phyloP scores from a whole-genome alignment of 2,797 vertebrate genomes.

The Cyprinodon diabolis region DNA sequence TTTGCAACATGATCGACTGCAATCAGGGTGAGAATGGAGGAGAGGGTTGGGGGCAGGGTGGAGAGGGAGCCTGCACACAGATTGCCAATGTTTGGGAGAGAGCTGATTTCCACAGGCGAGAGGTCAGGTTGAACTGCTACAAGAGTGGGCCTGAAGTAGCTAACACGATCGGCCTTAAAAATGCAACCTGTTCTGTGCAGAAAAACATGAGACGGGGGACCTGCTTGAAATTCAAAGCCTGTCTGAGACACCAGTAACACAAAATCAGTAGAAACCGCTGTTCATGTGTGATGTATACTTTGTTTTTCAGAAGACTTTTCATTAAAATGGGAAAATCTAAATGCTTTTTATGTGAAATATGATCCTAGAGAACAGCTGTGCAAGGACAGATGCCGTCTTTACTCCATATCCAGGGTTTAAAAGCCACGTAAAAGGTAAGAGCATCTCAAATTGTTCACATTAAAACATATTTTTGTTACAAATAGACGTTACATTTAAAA shows the following conservation, averaged over 20 bases:
- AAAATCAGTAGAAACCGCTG: constrained; percentile 42
- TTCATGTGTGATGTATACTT: constrained; percentile 22
- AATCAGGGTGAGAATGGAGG: constrained; percentile 95
- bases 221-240: constrained; percentile 56
- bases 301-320: constrained; percentile 10
- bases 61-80: constrained; percentile 71
- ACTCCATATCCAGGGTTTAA: constrained; percentile 98
- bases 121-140: constrained; percentile 79
- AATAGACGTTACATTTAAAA: background rate
- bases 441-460: constrained; percentile 22
- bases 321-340: constrained; percentile 24
- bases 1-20: constrained; percentile 99
- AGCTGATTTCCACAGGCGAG: constrained; percentile 82
- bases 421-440: constrained; percentile 96
- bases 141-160: constrained; percentile 76
- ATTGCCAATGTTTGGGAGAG: constrained; percentile 86
- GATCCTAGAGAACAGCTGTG: constrained; percentile 94
- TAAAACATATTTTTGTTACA: background rate
- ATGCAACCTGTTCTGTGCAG: constrained; percentile 69
- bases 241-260: constrained; percentile 43
- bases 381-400: constrained; percentile 96
- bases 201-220: constrained; percentile 55
- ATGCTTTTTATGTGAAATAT: constrained; percentile 20
- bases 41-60: constrained; percentile 41
- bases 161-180: constrained; percentile 74